Conservation (phyloP, 2,797 vertebrate genomes). For the Melanotaenia trifasciata region DNA sequence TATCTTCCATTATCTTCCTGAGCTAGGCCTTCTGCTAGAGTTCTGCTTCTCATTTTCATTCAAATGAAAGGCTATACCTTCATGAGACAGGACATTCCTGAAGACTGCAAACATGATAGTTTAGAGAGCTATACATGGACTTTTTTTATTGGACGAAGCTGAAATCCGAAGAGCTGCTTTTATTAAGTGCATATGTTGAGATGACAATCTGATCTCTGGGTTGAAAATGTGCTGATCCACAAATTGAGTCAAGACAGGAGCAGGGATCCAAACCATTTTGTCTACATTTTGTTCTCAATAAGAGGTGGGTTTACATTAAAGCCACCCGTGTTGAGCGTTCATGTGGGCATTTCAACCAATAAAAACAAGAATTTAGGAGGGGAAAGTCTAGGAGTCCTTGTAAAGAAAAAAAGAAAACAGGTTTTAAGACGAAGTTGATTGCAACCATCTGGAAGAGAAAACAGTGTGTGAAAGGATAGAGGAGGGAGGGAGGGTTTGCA, state of each 20-base stretch:
- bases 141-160: conserved; percentile 26
- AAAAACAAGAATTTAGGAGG: conserved; percentile 65
- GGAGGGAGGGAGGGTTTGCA: neutral
- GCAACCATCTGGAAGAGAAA: conserved; percentile 61
- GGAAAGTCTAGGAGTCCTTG: conserved; percentile 48
- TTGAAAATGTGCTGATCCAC: conserved; percentile 12
- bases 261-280: neutral
- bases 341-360: conserved; percentile 47
- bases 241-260: conserved; percentile 25
- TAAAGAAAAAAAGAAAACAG: conserved; percentile 32
- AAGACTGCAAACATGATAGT: no score
- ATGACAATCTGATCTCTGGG: conserved; percentile 13
- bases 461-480: conserved; percentile 1
- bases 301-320: conserved; percentile 24
- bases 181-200: conserved; percentile 6
- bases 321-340: conserved; percentile 22
- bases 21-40: no score
- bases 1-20: no score
- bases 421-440: conserved; percentile 41
- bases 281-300: conserved; percentile 1
- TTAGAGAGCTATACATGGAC: neutral
- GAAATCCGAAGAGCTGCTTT: conserved; percentile 21
- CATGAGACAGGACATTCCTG: no score
- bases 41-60: no score
- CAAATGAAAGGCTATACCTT: no score